A percentile compares a stretch with the other conserved stretches of the same genome.
Conservation (phyloP, 2,797 vertebrate genomes). For the Linurgus olivaceus region DNA sequence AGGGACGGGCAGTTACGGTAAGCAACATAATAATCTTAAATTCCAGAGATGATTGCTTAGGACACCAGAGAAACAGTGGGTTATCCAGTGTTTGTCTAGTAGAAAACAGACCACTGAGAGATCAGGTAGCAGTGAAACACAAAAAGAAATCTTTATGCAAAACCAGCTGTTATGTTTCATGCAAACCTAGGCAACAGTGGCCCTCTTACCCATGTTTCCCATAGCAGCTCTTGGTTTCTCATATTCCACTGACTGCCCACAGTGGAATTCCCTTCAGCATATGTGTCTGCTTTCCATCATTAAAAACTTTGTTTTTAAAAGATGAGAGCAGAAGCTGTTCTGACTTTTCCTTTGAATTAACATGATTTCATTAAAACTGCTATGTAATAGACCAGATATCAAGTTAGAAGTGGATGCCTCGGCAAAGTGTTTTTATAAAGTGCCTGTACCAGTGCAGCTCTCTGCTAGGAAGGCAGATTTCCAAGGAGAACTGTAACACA, state of each 20-base stretch:
- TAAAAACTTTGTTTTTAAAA: background rate
- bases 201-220: background rate
- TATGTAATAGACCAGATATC: background rate
- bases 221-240: background rate
- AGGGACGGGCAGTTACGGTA: background rate
- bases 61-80: background rate
- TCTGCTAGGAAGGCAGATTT: background rate
- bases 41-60: background rate
- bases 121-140: background rate
- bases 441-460: background rate
- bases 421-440: background rate
- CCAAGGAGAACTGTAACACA: background rate
- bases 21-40: background rate
- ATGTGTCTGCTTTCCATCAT: background rate
- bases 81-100: background rate
- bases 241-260: background rate
- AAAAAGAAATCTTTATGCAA: background rate
- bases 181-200: background rate
- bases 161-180: background rate
- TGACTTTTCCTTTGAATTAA: background rate
- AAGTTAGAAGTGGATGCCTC: background rate
- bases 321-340: background rate
- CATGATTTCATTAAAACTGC: background rate
- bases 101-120: background rate
- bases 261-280: background rate